Base-by-base conservation (phyloP, 1,140 invertebrate genomes). In the Drosophila ogumai region DNA sequence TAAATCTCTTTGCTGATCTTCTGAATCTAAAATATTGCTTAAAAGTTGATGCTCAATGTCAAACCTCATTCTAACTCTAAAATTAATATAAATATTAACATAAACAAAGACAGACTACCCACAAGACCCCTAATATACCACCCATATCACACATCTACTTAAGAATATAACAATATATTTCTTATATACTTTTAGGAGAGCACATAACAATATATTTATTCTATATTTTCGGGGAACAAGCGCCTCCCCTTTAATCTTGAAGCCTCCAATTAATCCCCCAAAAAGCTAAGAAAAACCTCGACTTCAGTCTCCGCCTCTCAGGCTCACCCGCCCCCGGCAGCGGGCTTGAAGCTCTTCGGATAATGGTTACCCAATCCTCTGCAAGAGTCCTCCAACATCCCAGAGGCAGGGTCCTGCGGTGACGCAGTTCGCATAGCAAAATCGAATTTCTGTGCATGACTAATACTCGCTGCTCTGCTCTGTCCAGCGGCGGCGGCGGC, bases 401-500 rank as follows among this genome's bases (percentile, higher is more conserved):
- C 32, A 13, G 34, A 6, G 58, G 34, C 34, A 43, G 31, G 19
- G 57, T 84, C 75, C 58, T 79, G 47, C 43, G 31, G 61, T 71
- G 61, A 56, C 79, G 76, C 75, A 57, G 32, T 50, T 58, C 17
- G 31, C 34, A 12, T 19, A 63, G 54, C 41, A 72, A 54, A 72
- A 79, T 44, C 57, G 60, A 81, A 80, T 66, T 50, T 72, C 61
- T 49, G 43, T 38, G 72, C 56, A 84, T 84, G 81, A 84, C 81
- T 84, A 84, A 84, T 82, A 77, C 79, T 34, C 47, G 52, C 52
- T 55, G 28, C 49, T 19, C 49, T 52, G 52, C 31, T 36, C 47
- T 12, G 47, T 31, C 47, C 31, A 57, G 28, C 28, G n/a, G 25
- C 25, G 25, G 28, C 40, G 56, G 34, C 60, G 28, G 60, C 38